Percentiles rank a stretch among this genome's conserved stretches.
Conservation (phyloP, 1,140 invertebrate genomes). For the Dreissena polymorpha region DNA sequence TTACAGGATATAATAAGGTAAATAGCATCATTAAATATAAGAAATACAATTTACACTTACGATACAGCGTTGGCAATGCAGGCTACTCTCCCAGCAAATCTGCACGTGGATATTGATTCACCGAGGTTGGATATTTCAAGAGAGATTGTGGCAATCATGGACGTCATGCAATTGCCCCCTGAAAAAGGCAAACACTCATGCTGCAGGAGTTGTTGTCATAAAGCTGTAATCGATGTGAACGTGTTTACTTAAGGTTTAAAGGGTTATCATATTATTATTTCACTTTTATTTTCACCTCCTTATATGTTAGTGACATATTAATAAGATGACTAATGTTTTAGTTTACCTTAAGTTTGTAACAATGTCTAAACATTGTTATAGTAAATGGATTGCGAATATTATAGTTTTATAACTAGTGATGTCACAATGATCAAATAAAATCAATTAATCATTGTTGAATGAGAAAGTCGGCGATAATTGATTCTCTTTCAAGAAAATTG, state of each 20-base stretch:
- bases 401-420: too few relatives aligned
- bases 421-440: too few relatives aligned
- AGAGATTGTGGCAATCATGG: conserved; percentile 77
- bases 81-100: conserved; percentile 76
- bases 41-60: conserved; percentile 58
- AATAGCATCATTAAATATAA: too few relatives aligned
- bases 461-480: too few relatives aligned
- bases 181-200: conserved; percentile 28
- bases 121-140: conserved; percentile 73
- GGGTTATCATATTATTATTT: background rate
- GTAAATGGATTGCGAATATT: too few relatives aligned
- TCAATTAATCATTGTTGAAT: too few relatives aligned
- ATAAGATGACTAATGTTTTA: too few relatives aligned
- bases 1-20: too few relatives aligned
- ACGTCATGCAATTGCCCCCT: conserved; percentile 76
- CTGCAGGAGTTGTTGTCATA: background rate
- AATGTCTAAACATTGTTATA: too few relatives aligned
- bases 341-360: too few relatives aligned
- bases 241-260: background rate
- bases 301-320: background rate
- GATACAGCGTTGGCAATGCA: conserved; percentile 76
- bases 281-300: background rate
- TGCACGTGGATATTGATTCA: conserved; percentile 75
- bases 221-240: background rate
- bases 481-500: too few relatives aligned